These are phyloP conservation scores for Percina caprodes DNA, from an alignment of 2,113 vertebrate genomes.

Conservation along the genomic window DNA sequence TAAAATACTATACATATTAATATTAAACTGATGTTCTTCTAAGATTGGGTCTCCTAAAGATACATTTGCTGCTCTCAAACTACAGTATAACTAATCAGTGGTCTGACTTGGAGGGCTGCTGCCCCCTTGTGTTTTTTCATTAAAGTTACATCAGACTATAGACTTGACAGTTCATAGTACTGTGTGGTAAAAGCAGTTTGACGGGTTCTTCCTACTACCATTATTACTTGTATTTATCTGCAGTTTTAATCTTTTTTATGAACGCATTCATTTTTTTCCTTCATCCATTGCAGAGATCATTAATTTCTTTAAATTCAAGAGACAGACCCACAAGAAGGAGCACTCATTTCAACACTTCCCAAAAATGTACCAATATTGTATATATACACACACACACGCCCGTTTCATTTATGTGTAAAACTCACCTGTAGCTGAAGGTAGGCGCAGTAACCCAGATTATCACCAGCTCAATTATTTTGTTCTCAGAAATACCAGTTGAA, in stretches of 20 bases:
- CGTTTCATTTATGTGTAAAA: no score
- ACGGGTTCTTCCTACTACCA: no score
- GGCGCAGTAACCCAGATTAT: background rate
- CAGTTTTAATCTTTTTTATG: no score
- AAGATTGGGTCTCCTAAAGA: no score
- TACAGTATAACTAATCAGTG: background rate
- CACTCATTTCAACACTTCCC: no score
- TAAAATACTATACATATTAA: background rate
- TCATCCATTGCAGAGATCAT: background rate
- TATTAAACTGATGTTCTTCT: background rate
- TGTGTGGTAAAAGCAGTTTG: background rate
- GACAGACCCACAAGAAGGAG: background rate
- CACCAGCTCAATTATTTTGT: no score
- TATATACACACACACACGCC: no score
- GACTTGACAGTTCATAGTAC: background rate
- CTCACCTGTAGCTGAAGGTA: background rate
- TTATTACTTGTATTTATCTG: no score
- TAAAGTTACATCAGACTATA: background rate
- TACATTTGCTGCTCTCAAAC: background rate
- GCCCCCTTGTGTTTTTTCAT: constrained; percentile 8
- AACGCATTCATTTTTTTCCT: no score
- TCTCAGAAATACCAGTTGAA: no score
- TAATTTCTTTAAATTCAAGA: background rate
- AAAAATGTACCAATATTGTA: background rate
- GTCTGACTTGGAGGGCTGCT: background rate